These are phyloP conservation scores for Stylophora pistillata DNA, from an alignment of 64 coral and sea anemone species.

Conservation along the genomic window DNA sequence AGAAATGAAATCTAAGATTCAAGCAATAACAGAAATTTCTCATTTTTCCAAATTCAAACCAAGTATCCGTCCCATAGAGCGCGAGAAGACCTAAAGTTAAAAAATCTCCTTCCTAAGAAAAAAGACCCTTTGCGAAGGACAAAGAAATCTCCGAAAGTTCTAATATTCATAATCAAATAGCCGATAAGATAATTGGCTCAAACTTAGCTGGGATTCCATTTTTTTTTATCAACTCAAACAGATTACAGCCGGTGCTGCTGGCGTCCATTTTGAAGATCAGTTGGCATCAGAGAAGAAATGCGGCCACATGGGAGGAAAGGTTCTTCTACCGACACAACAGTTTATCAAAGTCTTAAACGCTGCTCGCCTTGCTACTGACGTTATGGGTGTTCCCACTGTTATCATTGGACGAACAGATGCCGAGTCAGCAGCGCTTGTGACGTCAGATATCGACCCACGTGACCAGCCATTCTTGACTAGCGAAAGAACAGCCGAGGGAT, in stretches of 20 bases:
- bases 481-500: conserved; percentile 53
- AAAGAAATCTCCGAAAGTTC: no score
- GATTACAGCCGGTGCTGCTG: conserved; percentile 52
- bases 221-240: conserved; percentile 15
- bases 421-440: conserved; percentile 33
- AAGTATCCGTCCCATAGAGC: no score
- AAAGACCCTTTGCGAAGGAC: no score
- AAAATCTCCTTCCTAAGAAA: no score
- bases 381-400: conserved; percentile 38
- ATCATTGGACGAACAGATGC: conserved; percentile 55
- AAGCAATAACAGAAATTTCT: no score
- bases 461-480: conserved; percentile 38
- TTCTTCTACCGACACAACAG: conserved; percentile 27
- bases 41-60: no score
- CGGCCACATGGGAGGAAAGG: conserved; percentile 46
- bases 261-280: conserved; percentile 46
- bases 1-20: no score
- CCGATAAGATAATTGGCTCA: no score
- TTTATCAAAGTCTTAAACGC: conserved; percentile 38
- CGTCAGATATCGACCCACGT: conserved; percentile 33
- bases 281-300: conserved; percentile 41
- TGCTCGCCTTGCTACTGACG: conserved; percentile 29
- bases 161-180: not conserved
- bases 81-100: no score
- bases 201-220: not conserved